Base-by-base conservation (phyloP, 2,113 vertebrate species). In the Syrrhaptes paradoxus region DNA sequence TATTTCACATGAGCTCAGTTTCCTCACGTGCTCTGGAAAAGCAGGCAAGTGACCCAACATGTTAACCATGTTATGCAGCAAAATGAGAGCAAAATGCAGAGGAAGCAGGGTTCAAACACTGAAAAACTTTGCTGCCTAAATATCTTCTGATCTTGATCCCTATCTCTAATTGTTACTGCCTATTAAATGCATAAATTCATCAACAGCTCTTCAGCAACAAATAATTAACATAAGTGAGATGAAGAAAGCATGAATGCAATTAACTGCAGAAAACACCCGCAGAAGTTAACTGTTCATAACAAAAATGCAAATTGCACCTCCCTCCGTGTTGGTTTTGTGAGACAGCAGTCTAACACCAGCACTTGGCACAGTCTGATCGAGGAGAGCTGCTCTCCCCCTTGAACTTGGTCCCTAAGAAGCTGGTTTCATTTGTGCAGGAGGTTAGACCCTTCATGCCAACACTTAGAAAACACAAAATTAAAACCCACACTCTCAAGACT, bases 11-110 rank as follows among this genome's bases (percentile, higher is more conserved):
- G 9, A 31, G 3, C 38, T 51, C 0, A 0, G 16, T 51, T 49
- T 78, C 43, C 43, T 61, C 15, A 1, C 1, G 17, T 25, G 52
- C 43, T 78, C 49, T 19, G 36, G 41, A 57, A 52, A 77, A 82
- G 1, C 25, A 8, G 5, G 38, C 5, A 28, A 25, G 18, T 8
- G 10, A 66, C 32, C 10, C 20, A 46, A 4, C 0, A 43, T 11
- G 19, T 79, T 48, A 41, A 70, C 65, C 25, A 7, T 8, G 11
- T 17, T 17, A 43, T 11, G 31, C 34, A 88, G 24, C 19, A 91
- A 90, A 67, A 67, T 1, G 11, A 11, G 2, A 52, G 18, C 31
- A 70, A 58, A 65, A 84, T 62, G 29, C 25, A 41, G 28, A 80
- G 45, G 29, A 73, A 87, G 17, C 11, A 45, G 18, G 20, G 48